phyloP scores from a whole-genome alignment of 2,797 vertebrate genomes.

The Cossypha dichroa region DNA sequence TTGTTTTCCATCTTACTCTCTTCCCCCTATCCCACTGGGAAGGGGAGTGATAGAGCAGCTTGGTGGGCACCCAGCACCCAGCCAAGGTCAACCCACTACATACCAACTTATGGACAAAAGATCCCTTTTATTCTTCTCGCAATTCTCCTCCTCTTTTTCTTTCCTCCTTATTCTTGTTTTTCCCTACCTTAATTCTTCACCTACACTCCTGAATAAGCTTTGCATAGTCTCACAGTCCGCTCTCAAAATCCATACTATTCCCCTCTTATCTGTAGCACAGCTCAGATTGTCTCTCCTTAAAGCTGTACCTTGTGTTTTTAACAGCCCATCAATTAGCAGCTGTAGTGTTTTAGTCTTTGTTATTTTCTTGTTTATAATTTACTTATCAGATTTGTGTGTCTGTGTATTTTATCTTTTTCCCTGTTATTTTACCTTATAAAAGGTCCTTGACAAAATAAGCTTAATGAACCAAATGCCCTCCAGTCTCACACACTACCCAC shows the following conservation, averaged over 20 bases:
- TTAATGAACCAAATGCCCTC: background rate
- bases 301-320: background rate
- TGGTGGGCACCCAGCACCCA: background rate
- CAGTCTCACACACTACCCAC: background rate
- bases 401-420: background rate
- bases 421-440: background rate
- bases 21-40: too few relatives aligned
- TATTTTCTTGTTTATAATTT: background rate
- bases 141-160: background rate
- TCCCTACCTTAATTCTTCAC: background rate
- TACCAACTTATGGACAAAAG: background rate
- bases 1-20: background rate
- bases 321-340: background rate
- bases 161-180: background rate
- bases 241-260: background rate
- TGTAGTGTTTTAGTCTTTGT: background rate
- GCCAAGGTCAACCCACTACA: background rate
- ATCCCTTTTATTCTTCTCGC: rapidly evolving
- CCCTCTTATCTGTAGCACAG: background rate
- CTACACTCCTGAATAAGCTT: background rate
- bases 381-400: background rate
- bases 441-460: background rate
- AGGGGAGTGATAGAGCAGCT: background rate
- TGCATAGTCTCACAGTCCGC: background rate
- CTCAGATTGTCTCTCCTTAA: background rate